These are phyloP conservation scores for Microplitis mediator DNA, from an alignment of 1,140 invertebrate genomes.

Conservation along the genomic window DNA sequence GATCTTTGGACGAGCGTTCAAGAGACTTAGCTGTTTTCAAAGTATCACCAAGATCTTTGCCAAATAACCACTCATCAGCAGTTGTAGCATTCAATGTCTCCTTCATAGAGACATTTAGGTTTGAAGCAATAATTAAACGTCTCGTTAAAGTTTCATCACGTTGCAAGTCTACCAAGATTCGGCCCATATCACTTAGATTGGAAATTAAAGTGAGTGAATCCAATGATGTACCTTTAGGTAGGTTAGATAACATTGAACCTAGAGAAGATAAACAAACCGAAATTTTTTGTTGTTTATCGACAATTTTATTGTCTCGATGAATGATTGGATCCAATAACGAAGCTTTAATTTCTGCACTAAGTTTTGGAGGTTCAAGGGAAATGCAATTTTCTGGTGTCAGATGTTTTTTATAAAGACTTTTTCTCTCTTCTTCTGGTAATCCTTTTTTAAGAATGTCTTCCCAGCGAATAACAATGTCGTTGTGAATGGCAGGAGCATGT, in stretches of 20 bases:
- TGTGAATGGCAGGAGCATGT: neutral
- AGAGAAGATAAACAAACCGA: constrained; percentile 8
- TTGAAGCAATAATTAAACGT: no score
- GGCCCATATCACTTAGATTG: constrained; percentile 13
- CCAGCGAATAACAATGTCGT: neutral
- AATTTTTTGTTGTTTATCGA: constrained; percentile 19
- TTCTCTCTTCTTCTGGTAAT: neutral
- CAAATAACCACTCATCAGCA: no score
- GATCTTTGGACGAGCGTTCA: neutral
- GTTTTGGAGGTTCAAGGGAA: constrained; percentile 1
- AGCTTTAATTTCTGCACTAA: constrained; percentile 1
- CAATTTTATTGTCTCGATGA: constrained; percentile 1
- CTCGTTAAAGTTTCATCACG: no score
- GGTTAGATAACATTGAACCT: neutral
- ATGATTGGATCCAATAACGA: constrained; percentile 8
- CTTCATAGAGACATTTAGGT: no score
- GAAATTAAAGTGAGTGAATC: neutral
- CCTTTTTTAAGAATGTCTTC: neutral
- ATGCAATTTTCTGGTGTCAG: constrained; percentile 16
- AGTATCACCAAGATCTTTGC: no score
- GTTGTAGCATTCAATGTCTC: no score
- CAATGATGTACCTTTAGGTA: neutral
- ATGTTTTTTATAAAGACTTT: constrained; percentile 11
- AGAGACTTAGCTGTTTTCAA: no score
- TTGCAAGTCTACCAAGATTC: constrained; percentile 2